Conservation (phyloP, 2,113 vertebrate genomes). For the Neodontobutis hainanensis region DNA sequence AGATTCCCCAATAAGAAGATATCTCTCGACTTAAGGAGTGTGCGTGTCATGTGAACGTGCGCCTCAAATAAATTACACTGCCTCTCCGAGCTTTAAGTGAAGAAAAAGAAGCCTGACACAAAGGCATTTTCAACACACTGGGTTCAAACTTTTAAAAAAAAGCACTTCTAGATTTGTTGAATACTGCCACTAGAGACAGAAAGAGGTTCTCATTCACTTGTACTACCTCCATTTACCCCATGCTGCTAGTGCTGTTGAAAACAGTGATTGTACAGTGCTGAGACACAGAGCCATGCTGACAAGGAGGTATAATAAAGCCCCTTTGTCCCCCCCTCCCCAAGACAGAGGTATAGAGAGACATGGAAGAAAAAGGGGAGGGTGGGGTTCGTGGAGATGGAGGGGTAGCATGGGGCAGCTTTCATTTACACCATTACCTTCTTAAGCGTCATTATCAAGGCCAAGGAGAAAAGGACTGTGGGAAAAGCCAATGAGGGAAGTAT, state of each 20-base stretch:
- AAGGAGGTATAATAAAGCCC: slow-evolving; percentile 73
- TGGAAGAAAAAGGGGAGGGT: slow-evolving; percentile 27
- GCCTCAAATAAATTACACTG: slow-evolving; percentile 71
- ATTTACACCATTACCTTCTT: slow-evolving; percentile 84
- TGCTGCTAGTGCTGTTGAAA: slow-evolving; percentile 74
- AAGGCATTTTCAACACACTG: slow-evolving; percentile 60
- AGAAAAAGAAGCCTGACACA: slow-evolving; percentile 39
- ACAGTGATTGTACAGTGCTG: slow-evolving; percentile 76
- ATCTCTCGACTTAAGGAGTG: slow-evolving; percentile 75
- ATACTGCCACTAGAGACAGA: slow-evolving; percentile 52
- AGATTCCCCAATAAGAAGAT: slow-evolving; percentile 85
- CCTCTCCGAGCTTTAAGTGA: slow-evolving; percentile 58
- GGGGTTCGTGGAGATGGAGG: background rate
- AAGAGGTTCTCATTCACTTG: slow-evolving; percentile 42
- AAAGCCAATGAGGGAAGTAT: slow-evolving; percentile 57
- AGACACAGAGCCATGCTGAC: slow-evolving; percentile 72
- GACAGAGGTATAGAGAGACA: slow-evolving; percentile 48
- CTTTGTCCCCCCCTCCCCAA: slow-evolving; percentile 73
- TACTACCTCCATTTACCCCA: slow-evolving; percentile 71
- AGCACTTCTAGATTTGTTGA: slow-evolving; percentile 58
- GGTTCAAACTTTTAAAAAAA: slow-evolving; percentile 38
- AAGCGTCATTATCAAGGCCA: slow-evolving; percentile 79
- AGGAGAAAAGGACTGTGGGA: slow-evolving; percentile 76
- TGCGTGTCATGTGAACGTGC: slow-evolving; percentile 63
- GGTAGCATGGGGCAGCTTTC: slow-evolving; percentile 56